Percentiles rank a stretch among this genome's conserved stretches.
phyloP scores from a whole-genome alignment of 2,113 vertebrate genomes.

The Mobula hypostoma region DNA sequence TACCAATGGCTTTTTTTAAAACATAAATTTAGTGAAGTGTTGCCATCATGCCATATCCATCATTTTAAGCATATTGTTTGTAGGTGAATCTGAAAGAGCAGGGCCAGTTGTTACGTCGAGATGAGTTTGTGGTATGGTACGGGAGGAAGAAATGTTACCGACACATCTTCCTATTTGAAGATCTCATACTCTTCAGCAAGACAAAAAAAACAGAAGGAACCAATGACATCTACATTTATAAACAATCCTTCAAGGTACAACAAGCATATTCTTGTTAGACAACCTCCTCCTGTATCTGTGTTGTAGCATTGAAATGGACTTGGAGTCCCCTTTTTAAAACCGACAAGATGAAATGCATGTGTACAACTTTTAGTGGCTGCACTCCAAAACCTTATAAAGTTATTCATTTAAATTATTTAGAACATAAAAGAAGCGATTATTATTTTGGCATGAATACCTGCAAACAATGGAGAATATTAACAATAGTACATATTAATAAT shows the following conservation, averaged over 20 bases:
- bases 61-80: neutral
- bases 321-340: neutral
- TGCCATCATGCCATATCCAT: neutral
- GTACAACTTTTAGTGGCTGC: neutral
- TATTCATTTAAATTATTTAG: neutral
- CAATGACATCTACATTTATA: slow-evolving; percentile 65
- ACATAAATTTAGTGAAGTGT: neutral
- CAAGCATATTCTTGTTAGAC: neutral
- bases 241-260: slow-evolving; percentile 68
- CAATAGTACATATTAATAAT: too few species aligned
- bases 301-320: neutral
- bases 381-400: neutral
- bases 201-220: slow-evolving; percentile 60
- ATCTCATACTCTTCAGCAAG: slow-evolving; percentile 67
- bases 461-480: neutral
- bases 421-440: neutral
- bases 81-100: slow-evolving; percentile 71
- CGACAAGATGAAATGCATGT: neutral
- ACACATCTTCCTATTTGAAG: slow-evolving; percentile 65
- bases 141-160: slow-evolving; percentile 62
- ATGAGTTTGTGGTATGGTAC: slow-evolving; percentile 60
- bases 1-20: neutral
- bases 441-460: neutral
- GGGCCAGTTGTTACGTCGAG: slow-evolving; percentile 61
- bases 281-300: neutral